Percentiles rank a stretch among this genome's conserved stretches.
Conservation (phyloP, 2,113 vertebrate genomes). For the Pedionomus torquatus region DNA sequence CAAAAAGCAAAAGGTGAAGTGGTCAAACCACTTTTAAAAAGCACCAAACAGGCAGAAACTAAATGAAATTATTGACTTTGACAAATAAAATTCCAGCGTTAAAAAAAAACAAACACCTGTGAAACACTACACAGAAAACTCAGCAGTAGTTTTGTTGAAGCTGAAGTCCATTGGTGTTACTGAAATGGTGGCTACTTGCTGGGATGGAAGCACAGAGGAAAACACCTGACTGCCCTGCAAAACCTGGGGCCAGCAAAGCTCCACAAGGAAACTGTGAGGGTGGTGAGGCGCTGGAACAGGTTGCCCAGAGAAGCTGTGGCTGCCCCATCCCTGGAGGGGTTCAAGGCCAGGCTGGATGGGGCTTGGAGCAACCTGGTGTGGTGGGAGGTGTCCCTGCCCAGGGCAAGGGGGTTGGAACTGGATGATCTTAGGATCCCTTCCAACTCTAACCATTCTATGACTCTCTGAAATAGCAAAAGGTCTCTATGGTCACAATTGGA, state of each 20-base stretch:
- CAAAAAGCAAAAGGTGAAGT: neutral
- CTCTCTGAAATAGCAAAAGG: neutral
- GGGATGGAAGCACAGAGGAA: neutral
- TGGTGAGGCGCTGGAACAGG: no score
- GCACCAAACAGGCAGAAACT: neutral
- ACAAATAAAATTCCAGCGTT: neutral
- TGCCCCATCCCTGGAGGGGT: no score
- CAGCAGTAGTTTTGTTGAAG: neutral
- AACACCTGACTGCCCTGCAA: neutral
- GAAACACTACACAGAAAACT: neutral
- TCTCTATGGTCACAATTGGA: fast-evolving
- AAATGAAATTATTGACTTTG: neutral
- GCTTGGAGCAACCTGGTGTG: no score
- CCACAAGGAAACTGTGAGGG: neutral
- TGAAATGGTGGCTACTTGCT: neutral
- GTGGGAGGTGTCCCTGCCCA: no score
- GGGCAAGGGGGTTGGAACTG: no score
- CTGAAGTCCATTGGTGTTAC: neutral
- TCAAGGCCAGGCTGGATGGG: no score
- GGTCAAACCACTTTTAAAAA: neutral
- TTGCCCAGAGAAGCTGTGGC: no score
- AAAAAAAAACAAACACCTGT: neutral
- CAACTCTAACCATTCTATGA: no score
- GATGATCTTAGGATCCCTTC: no score
- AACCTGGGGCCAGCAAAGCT: neutral